Evolutionary conservation across 2,797 vertebrate species (phyloP), one percentile per base, ranked within the genome.

Genomic region (Oryzias dopingdopingensis): DNA sequence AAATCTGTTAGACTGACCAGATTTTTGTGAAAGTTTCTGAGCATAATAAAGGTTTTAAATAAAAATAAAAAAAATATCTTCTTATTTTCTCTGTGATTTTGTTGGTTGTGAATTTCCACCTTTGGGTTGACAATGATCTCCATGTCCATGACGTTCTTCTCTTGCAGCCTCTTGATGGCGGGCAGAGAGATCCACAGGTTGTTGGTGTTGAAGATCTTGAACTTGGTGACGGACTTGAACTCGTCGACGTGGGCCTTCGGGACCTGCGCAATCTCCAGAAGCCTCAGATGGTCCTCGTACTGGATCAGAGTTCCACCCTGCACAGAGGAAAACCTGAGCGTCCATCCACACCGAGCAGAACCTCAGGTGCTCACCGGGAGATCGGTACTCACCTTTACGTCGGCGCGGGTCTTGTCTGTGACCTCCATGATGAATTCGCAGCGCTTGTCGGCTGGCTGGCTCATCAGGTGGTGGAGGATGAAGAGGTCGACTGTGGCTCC

Each of bases 121-220:
- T 98, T 99, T 51, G 94, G 93, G 89, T 99, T 99, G 66, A 97
- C 93, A 7, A 99, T 98, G 84, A 99, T 97, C 86, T 99, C 97
- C 94, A 99, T 93, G 82, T 98, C 94, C 85, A 98, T 94, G 49
- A 89, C 74, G 0, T 93, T 96, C 37, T 92, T 87, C 67, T 97
- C 93, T 62, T 96, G 94, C 63, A 98, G 89, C 72, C 95, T 92
- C 89, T 94, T 95, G 78, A 98, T 92, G 37, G 96, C 96, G 42
- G 92, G 89, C 79, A 99, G 86, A 10, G 96, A 97, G 74, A 99
- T 94, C 97, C 97, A 99, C 82, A 99, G 64, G 74, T 99, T 99
- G 93, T 99, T 99, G 74, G 97, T 99, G 77, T 99, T 99, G 88
- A 99, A 99, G 85, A 99, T 98, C 92, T 98, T 98, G 88, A 99